A percentile compares a stretch with the other conserved stretches of the same genome.
These are phyloP conservation scores for Tachuris rubrigastra DNA, from an alignment of 2,113 vertebrate species.

Conservation along the genomic window DNA sequence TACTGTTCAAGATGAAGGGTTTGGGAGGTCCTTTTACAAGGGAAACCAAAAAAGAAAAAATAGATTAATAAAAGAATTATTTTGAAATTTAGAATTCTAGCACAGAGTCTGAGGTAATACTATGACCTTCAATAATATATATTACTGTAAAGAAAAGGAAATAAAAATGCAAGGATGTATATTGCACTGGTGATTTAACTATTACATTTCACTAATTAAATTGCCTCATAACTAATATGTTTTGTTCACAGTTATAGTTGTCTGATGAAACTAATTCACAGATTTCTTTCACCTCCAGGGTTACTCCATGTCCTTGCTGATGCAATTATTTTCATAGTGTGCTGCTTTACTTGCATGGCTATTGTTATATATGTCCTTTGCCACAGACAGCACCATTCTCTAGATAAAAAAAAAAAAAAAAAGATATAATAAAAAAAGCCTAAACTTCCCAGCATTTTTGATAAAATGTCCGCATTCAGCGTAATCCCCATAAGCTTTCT, in stretches of 20 bases:
- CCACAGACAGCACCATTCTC: neutral
- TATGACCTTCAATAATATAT: neutral
- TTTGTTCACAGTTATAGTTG: neutral
- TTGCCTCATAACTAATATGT: neutral
- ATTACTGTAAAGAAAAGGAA: neutral
- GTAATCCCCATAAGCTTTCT: neutral
- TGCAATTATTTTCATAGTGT: neutral
- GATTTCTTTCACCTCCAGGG: neutral
- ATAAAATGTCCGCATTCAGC: neutral
- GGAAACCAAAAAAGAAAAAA: neutral
- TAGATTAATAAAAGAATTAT: neutral
- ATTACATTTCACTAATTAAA: neutral
- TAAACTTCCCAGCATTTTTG: neutral
- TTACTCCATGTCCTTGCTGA: neutral
- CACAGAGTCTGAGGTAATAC: fast-evolving
- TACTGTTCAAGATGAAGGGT: neutral
- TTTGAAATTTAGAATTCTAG: neutral
- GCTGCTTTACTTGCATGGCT: neutral
- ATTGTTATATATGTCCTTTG: neutral
- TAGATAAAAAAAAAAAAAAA: neutral
- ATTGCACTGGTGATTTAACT: neutral
- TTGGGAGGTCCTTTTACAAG: neutral
- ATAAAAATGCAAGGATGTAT: neutral
- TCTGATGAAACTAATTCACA: neutral
- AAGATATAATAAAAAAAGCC: neutral